phyloP scores from a whole-genome alignment of 2,888 invertebrate genomes.

The Lepidonotus clava region DNA sequence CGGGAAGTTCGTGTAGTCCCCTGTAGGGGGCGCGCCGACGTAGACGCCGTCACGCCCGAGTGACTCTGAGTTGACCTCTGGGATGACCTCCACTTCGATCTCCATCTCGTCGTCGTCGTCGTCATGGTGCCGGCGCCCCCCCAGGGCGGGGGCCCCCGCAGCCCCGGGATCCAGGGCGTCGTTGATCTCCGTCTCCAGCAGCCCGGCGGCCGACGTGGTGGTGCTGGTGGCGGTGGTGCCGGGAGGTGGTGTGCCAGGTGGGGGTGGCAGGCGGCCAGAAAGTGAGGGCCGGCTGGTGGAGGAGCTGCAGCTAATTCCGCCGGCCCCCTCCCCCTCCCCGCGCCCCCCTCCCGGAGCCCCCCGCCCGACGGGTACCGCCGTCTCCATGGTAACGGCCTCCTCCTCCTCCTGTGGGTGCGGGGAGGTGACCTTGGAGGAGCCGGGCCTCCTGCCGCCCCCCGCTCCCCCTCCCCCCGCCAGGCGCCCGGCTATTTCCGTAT shows the following conservation, averaged over 20 bases:
- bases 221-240: not conserved
- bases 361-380: not conserved
- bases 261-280: not conserved
- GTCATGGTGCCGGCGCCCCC: not conserved
- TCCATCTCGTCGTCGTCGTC: not conserved
- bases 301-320: conserved; percentile 19
- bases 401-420: not conserved
- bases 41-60: not conserved
- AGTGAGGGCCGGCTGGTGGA: not conserved
- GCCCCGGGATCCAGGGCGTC: not conserved
- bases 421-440: not conserved
- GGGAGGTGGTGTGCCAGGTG: conserved; percentile 6
- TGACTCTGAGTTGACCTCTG: not conserved
- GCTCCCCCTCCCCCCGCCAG: not conserved
- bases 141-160: not conserved
- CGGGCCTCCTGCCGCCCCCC: not conserved
- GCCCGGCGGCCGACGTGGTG: not conserved
- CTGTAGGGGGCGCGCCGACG: not conserved
- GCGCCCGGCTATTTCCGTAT: not conserved
- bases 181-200: conserved; percentile 29
- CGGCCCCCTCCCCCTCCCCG: not conserved
- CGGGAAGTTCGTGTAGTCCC: not conserved
- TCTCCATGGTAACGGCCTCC: not conserved
- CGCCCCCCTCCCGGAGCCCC: not conserved
- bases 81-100: conserved; percentile 21